Base-by-base conservation (phyloP, 2,113 vertebrate genomes). In the Athene noctua region DNA sequence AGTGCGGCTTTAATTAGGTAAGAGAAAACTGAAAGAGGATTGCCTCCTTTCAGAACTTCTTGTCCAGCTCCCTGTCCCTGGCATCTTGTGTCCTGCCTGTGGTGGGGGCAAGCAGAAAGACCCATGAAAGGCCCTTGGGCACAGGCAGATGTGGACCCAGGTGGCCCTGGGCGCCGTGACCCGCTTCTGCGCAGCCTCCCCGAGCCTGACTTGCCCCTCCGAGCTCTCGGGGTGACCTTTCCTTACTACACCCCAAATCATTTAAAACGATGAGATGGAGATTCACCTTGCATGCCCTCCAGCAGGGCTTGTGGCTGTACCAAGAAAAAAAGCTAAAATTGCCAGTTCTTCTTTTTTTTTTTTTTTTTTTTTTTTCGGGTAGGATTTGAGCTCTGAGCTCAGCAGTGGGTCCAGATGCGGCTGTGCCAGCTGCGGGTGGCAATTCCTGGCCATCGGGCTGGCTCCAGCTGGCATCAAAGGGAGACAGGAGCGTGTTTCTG, bases 131-230 rank as follows among this genome's bases (percentile, higher is more conserved):
- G 40, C 42, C 22, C 66, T 15, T 23, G 38, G 40, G 44, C 0
- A 8, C 1, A 2, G 13, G 46, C 8, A 25, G 57, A 34, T 59
- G 51, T 32, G 21, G 63, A 5, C 21, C 30, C 54, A 9, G n/a
- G 22, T 59, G 58, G 3, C 15, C 4, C 63, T 58, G 54, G 61
- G 46, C 9, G 19, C 42, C 40, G 70, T 9, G 19, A 11, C 38
- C 42, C 2, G 0, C 26, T 30, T 21, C 52, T 3, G 23, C 5
- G 11, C 7, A 5, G 5, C 36, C 2, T 47, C 10, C 22, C 25
- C 25, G 4, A 6, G 67, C 51, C 58, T 3, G 1, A 0, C 13
- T 34, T 17, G 15, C 44, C 1, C 0, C 27, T 46, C 46, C 2
- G 9, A 55, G 46, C 47, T 65, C 58, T 59, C 0, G 0, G 46